phyloP scores from a whole-genome alignment of 2,113 vertebrate genomes.

The Synodontis membranacea region DNA sequence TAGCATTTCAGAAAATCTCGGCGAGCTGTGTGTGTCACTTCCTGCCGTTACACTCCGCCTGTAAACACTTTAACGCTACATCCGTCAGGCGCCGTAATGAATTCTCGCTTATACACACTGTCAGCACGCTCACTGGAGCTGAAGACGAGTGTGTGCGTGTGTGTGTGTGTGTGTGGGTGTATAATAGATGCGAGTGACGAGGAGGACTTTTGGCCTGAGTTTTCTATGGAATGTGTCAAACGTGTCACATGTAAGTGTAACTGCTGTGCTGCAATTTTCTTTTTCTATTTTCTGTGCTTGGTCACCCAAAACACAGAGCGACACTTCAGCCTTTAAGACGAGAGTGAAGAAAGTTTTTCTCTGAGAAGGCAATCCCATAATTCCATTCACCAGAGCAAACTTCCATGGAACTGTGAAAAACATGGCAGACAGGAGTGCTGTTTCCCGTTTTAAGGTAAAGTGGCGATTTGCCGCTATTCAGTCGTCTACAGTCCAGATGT shows the following conservation, averaged over 20 bases:
- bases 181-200: conserved; percentile 39
- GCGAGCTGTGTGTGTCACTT: conserved; percentile 39
- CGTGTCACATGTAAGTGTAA: conserved; percentile 28
- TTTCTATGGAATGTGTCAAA: conserved; percentile 33
- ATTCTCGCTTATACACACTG: conserved; percentile 53
- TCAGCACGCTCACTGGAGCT: conserved; percentile 48
- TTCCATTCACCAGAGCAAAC: conserved; percentile 17
- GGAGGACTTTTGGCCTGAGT: conserved; percentile 19
- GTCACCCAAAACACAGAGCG: conserved; percentile 14
- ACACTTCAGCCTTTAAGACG: background rate
- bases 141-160: conserved; percentile 37
- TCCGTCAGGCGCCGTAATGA: conserved; percentile 52
- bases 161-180: conserved; percentile 27
- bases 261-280: conserved; percentile 15
- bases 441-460: background rate
- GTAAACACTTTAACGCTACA: conserved; percentile 56
- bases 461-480: conserved; percentile 25
- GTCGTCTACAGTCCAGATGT: background rate
- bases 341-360: conserved; percentile 11
- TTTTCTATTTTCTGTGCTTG: conserved; percentile 26
- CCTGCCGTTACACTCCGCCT: conserved; percentile 46
- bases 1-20: conserved; percentile 52
- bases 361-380: conserved; percentile 1
- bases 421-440: background rate
- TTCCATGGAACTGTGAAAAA: conserved; percentile 7